phyloP scores from a whole-genome alignment of 2,113 vertebrate species.

The Ancistrus triradiatus region DNA sequence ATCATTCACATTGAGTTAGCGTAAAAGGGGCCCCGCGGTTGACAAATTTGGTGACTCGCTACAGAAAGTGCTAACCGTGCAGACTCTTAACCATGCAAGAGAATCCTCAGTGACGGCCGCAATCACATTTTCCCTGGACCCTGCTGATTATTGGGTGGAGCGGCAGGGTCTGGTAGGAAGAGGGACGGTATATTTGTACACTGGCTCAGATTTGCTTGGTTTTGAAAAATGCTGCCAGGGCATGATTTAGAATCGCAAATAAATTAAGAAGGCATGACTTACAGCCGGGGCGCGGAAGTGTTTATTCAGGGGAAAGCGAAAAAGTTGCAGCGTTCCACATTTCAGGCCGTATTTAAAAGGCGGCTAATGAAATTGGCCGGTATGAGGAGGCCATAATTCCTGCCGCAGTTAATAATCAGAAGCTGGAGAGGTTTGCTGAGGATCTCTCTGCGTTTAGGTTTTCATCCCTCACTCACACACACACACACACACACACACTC shows the following conservation, averaged over 20 bases:
- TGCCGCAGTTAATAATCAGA: slow-evolving; percentile 34
- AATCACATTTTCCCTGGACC: slow-evolving; percentile 68
- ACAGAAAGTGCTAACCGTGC: slow-evolving; percentile 76
- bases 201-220: slow-evolving; percentile 44
- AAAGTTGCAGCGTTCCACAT: slow-evolving; percentile 42
- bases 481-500: slow-evolving; percentile 11
- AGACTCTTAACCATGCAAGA: slow-evolving; percentile 63
- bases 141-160: slow-evolving; percentile 57
- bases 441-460: not conserved
- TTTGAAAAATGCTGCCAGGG: slow-evolving; percentile 48
- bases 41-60: slow-evolving; percentile 71
- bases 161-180: not conserved
- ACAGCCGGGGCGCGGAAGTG: slow-evolving; percentile 24
- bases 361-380: slow-evolving; percentile 42
- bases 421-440: slow-evolving; percentile 9
- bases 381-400: slow-evolving; percentile 30
- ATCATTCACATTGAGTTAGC: slow-evolving; percentile 73
- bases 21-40: slow-evolving; percentile 63
- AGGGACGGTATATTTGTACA: slow-evolving; percentile 15
- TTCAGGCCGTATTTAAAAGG: slow-evolving; percentile 43
- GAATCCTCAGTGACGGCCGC: slow-evolving; percentile 68
- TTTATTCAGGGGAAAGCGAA: slow-evolving; percentile 28
- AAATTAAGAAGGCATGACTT: slow-evolving; percentile 47
- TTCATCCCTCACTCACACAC: slow-evolving; percentile 12
- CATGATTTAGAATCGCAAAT: slow-evolving; percentile 51